These are phyloP conservation scores for Chrysolina oricalcia DNA, from an alignment of 2,888 invertebrate genomes.

Conservation along the genomic window DNA sequence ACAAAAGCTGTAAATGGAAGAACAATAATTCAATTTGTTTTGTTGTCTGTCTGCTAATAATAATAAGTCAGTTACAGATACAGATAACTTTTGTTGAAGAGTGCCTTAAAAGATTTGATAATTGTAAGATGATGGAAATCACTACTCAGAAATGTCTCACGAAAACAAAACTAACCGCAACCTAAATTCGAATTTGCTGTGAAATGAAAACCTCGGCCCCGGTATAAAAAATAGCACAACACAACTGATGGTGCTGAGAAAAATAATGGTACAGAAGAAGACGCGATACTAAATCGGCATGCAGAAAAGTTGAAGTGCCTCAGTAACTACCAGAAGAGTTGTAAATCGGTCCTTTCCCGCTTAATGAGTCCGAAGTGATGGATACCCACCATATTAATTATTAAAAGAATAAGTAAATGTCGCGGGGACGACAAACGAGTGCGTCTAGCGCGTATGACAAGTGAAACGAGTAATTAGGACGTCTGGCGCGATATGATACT, in stretches of 20 bases:
- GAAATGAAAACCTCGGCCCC: slow-evolving; percentile 4
- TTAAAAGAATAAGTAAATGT: slow-evolving; percentile 65
- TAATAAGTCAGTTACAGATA: too few species aligned
- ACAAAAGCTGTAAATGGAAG: too few species aligned
- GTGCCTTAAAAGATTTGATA: too few species aligned
- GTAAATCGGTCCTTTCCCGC: slow-evolving; percentile 67
- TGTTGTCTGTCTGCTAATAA: too few species aligned
- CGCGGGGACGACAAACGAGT: slow-evolving; percentile 64
- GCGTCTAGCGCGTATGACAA: slow-evolving; percentile 66
- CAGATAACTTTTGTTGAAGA: too few species aligned
- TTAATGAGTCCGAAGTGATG: slow-evolving; percentile 68
- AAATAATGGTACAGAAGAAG: slow-evolving; percentile 51
- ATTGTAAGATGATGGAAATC: too few species aligned
- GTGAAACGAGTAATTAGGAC: slow-evolving; percentile 64
- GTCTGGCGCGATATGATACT: slow-evolving; percentile 60
- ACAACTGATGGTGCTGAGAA: slow-evolving; percentile 14
- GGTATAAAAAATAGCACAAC: slow-evolving; percentile 30
- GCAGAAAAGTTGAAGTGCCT: slow-evolving; percentile 62
- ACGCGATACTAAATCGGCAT: slow-evolving; percentile 66
- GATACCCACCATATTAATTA: slow-evolving; percentile 67
- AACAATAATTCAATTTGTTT: too few species aligned
- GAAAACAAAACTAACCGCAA: too few species aligned
- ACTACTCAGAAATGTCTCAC: too few species aligned
- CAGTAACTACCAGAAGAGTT: slow-evolving; percentile 64
- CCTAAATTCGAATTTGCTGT: too few species aligned